Conservation (phyloP, 2,797 vertebrate species). For the Molossus alvarezi region DNA sequence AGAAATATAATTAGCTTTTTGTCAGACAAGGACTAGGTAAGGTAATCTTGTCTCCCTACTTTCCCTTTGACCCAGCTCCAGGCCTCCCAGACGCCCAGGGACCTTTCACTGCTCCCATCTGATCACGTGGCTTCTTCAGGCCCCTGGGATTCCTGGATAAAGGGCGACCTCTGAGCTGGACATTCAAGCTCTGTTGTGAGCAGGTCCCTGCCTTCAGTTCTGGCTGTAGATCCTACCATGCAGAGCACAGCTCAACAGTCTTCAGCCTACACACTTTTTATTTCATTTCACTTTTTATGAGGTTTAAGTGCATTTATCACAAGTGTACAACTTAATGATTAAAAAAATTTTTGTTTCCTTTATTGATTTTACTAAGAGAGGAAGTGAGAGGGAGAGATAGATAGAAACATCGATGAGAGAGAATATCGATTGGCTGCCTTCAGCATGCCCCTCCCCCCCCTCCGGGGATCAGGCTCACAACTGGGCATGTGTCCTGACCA, state of each 20-base stretch:
- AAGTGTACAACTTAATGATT: not conserved
- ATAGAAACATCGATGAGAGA: no score
- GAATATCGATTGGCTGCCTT: no score
- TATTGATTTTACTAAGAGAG: no score
- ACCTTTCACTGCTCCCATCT: not conserved
- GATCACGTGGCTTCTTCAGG: not conserved
- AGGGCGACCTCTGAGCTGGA: not conserved
- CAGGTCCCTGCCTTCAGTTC: not conserved
- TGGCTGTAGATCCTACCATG: not conserved
- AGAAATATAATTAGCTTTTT: not conserved
- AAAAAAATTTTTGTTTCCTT: no score
- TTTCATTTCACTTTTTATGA: conserved; percentile 20
- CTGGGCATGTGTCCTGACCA: no score
- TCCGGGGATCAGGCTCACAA: no score
- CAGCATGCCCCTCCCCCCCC: no score
- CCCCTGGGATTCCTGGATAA: not conserved
- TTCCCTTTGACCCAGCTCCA: not conserved
- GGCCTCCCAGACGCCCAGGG: not conserved
- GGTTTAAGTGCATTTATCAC: not conserved
- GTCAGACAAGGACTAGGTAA: not conserved
- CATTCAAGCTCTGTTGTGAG: not conserved
- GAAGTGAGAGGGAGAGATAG: no score
- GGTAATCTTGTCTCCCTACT: not conserved
- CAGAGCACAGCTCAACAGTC: no score
- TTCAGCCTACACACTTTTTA: not conserved